phyloP scores from a whole-genome alignment of 2,797 vertebrate genomes.

The Coccyzus lansbergi region DNA sequence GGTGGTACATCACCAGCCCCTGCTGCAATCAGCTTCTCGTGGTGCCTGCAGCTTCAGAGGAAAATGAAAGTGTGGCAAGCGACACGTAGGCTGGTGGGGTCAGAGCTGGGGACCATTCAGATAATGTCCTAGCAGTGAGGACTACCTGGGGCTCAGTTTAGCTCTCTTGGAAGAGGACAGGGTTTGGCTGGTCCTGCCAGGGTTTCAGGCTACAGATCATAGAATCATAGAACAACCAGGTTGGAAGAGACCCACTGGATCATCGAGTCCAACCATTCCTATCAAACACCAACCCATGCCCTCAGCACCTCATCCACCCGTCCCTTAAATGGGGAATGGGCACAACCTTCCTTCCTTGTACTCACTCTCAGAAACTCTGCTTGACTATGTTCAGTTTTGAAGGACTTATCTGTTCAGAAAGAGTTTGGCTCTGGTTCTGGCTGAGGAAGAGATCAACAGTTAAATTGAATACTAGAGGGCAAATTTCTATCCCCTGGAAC shows the following conservation, averaged over 20 bases:
- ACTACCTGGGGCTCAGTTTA: background rate
- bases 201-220: background rate
- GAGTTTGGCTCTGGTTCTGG: background rate
- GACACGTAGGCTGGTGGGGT: no score
- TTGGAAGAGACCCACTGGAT: no score
- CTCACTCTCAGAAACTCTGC: background rate
- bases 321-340: no score
- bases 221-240: no score
- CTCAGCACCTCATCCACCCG: no score
- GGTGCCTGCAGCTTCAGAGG: background rate
- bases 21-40: background rate
- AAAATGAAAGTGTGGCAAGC: no score
- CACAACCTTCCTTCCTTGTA: no score
- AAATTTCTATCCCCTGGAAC: background rate
- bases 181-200: rapidly evolving
- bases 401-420: background rate
- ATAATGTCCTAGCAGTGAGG: rapidly evolving
- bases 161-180: background rate
- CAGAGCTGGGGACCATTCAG: background rate
- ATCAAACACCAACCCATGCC: no score
- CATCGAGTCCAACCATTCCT: no score
- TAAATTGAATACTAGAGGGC: background rate
- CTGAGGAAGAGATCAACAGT: background rate
- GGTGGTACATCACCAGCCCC: background rate
- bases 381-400: background rate